Conservation (phyloP, 1,140 invertebrate species). For the Ips nitidus region DNA sequence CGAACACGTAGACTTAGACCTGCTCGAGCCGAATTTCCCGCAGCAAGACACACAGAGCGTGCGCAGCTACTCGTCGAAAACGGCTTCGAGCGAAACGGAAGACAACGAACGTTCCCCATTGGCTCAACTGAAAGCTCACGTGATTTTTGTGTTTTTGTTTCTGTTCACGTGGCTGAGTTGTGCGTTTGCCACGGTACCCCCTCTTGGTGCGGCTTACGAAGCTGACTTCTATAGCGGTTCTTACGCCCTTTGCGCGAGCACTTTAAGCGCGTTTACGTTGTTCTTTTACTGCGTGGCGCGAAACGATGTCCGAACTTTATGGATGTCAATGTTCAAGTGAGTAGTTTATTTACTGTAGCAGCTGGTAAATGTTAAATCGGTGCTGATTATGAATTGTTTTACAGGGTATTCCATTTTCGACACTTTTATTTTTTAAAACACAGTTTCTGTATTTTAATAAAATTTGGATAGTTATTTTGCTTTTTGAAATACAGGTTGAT, state of each 20-base stretch:
- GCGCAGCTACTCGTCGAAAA: slow-evolving; percentile 61
- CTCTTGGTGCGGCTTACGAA: slow-evolving; percentile 67
- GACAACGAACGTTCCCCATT: slow-evolving; percentile 81
- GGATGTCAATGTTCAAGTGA: slow-evolving; percentile 65
- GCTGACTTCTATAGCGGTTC: slow-evolving; percentile 77
- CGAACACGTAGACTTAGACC: slow-evolving; percentile 78
- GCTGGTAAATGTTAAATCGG: neutral
- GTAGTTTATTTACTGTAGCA: neutral
- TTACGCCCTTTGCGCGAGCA: slow-evolving; percentile 70
- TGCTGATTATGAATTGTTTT: neutral
- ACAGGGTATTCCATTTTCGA: too few relatives aligned
- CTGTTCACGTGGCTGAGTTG: slow-evolving; percentile 73
- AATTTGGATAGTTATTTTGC: too few relatives aligned
- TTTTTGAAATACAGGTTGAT: too few relatives aligned
- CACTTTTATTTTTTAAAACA: too few relatives aligned
- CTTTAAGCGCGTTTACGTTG: slow-evolving; percentile 79
- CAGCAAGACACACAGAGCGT: slow-evolving; percentile 60
- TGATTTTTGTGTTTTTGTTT: slow-evolving; percentile 76
- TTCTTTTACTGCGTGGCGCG: slow-evolving; percentile 84
- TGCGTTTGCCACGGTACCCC: slow-evolving; percentile 67
- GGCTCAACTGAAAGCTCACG: slow-evolving; percentile 77
- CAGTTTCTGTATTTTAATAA: too few relatives aligned
- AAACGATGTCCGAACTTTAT: slow-evolving; percentile 76
- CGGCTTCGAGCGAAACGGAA: slow-evolving; percentile 71
- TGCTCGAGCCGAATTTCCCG: slow-evolving; percentile 66